Evolutionary conservation across 2,888 invertebrate genomes (phyloP).

Genomic region (Seira musarum): DNA sequence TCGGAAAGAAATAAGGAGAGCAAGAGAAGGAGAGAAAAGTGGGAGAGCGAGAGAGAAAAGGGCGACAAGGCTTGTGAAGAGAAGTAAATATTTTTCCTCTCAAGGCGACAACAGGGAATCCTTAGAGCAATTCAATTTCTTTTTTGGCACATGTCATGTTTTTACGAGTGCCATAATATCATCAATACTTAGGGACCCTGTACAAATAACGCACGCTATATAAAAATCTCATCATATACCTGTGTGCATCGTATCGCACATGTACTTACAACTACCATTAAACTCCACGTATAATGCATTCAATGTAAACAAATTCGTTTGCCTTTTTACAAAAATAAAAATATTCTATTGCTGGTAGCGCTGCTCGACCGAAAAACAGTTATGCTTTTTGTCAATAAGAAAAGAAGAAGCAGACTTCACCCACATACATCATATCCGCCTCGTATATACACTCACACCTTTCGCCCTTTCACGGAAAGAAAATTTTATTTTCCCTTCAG

Average conservation of each 20-base stretch:
- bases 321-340: conserved; percentile 37
- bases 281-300: conserved; percentile 14
- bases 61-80: conserved; percentile 19
- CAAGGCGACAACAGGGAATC: conserved; percentile 45
- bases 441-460: too few relatives aligned
- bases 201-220: too few relatives aligned
- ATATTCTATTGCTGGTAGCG: background rate
- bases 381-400: too few relatives aligned
- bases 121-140: conserved; percentile 55
- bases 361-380: too few relatives aligned
- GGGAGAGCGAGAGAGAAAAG: conserved; percentile 1
- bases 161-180: conserved; percentile 36
- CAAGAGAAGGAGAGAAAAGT: background rate
- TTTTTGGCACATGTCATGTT: conserved; percentile 52
- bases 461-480: too few relatives aligned
- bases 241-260: too few relatives aligned
- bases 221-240: too few relatives aligned
- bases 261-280: too few relatives aligned
- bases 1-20: too few relatives aligned
- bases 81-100: conserved; percentile 49
- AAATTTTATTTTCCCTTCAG: too few relatives aligned
- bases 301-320: conserved; percentile 44
- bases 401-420: too few relatives aligned
- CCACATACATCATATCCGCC: too few relatives aligned
- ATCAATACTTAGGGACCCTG: conserved; percentile 21